Conservation (phyloP, 2,113 vertebrate species). For the Felis chaus region DNA sequence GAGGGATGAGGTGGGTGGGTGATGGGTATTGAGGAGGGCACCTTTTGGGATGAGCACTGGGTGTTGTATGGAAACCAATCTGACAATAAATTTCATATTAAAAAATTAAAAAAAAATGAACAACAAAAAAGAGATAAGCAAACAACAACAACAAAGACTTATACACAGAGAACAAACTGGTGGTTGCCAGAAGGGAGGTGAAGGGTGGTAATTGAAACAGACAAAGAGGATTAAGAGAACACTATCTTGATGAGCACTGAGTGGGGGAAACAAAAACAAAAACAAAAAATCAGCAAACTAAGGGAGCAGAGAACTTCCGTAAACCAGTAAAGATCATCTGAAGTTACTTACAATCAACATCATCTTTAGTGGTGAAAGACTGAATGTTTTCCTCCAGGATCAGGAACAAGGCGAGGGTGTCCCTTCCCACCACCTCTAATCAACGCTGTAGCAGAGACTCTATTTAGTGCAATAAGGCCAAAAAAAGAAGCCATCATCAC, state of each 20-base stretch:
- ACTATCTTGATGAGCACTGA: background rate
- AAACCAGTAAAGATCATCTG: too few species aligned
- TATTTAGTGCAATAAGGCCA: background rate
- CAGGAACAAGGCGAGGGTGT: accelerated
- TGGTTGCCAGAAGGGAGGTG: background rate
- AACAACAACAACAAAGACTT: background rate
- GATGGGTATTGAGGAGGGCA: too few species aligned
- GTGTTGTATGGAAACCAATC: too few species aligned
- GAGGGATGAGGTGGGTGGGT: too few species aligned
- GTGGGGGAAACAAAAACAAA: too few species aligned
- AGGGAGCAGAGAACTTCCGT: background rate
- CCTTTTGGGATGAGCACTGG: too few species aligned
- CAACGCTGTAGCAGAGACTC: accelerated
- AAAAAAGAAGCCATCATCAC: background rate
- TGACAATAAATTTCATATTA: too few species aligned
- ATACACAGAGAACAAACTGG: background rate
- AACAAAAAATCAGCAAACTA: background rate
- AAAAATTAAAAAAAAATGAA: background rate
- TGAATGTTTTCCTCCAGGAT: accelerated
- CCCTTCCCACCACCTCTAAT: accelerated
- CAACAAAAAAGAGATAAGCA: background rate
- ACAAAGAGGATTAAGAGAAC: background rate
- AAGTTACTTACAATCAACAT: accelerated
- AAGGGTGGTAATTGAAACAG: too few species aligned
- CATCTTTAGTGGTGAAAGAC: accelerated